phyloP scores from a whole-genome alignment of 2,113 vertebrate genomes.

The Indri indri region DNA sequence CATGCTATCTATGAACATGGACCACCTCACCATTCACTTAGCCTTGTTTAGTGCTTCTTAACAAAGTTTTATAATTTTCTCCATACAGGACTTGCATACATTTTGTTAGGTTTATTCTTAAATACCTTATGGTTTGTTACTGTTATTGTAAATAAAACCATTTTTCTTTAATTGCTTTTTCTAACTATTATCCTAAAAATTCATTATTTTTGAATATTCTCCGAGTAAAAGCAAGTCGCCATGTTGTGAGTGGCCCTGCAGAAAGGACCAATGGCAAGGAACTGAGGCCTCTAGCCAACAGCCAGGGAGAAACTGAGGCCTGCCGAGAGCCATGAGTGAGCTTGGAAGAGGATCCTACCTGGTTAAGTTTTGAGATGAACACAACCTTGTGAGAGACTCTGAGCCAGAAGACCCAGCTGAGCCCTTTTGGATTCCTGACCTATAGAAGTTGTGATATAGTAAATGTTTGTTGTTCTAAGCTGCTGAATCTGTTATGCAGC shows the following conservation, averaged over 20 bases:
- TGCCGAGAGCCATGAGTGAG: background rate
- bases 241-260: background rate
- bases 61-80: background rate
- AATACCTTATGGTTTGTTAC: background rate
- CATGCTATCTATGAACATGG: background rate
- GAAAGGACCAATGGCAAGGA: background rate
- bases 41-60: background rate
- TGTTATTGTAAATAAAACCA: background rate
- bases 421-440: background rate
- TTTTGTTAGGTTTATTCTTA: background rate
- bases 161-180: background rate
- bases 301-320: background rate
- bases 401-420: background rate
- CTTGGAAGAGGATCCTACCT: background rate
- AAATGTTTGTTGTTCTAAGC: background rate
- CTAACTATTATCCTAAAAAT: background rate
- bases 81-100: background rate
- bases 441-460: background rate
- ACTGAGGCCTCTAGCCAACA: background rate
- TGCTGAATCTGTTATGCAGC: background rate
- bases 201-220: background rate
- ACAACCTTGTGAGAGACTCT: background rate
- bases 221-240: background rate
- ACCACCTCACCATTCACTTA: background rate
- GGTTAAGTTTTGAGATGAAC: background rate